Evolutionary conservation across 2,888 invertebrate species (phyloP), one percentile per base, ranked within the genome.

Genomic region (Pheosia tremula): DNA sequence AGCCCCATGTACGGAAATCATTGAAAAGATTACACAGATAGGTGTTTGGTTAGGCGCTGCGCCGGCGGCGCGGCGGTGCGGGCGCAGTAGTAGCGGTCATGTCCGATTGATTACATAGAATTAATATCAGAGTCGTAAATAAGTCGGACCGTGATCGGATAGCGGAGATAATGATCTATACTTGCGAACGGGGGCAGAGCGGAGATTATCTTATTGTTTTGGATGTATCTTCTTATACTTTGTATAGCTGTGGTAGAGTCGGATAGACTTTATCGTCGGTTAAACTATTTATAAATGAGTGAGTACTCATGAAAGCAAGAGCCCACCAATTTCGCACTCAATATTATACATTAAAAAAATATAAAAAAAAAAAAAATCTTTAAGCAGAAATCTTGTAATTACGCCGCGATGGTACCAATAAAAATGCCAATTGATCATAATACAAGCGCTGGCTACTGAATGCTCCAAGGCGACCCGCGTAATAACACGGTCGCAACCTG

Each of bases 101-200:
- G 83, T 78, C 77, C 71, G 75, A 79, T 72, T 84, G 84, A 86
- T 88, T 87, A 84, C 79, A 77, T 69, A 63, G 74, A 78, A 79
- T 80, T 81, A 80, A 82, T 82, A 81, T 71, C 70, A 64, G 66
- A 66, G 64, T 75, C 79, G 77, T 83, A 83, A 81, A 83, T 80
- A 81, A 75, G 74, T 79, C 81, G 69, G 70, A 54, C 74, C 58
- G 69, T 68, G 67, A 63, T 67, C 69, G 71, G 69, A 63, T 59
- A 57, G 62, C 52, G 61, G n/a, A 24, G 73, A 75, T 74, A 71
- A 61, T 60, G 67, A 75, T 75, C 72, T 56, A 57, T 67, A 63
- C 41, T 67, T 58, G 57, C 45, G 52, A 57, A 61, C 53, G 55
- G 60, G 56, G n/a, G 58, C 45, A 56, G 45, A 45, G 53, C n/a